phyloP scores from a whole-genome alignment of 2,888 invertebrate species.

The Rhingia campestris region DNA sequence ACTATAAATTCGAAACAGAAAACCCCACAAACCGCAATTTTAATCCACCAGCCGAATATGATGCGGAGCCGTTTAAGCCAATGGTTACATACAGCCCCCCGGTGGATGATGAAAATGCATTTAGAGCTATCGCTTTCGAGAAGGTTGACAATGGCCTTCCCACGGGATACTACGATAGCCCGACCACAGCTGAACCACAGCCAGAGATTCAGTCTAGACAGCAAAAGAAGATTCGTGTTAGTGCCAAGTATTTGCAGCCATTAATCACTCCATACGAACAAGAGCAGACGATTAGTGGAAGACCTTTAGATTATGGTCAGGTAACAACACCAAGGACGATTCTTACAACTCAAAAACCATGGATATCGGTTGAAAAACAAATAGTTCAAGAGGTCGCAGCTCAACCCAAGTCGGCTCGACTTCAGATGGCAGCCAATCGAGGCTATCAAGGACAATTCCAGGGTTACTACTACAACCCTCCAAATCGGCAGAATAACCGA shows the following conservation, averaged over 20 bases:
- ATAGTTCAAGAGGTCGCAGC: conserved; percentile 75
- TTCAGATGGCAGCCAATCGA: conserved; percentile 75
- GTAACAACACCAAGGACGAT: conserved; percentile 87
- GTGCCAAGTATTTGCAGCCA: conserved; percentile 76
- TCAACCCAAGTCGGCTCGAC: conserved; percentile 64
- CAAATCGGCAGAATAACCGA: conserved; percentile 77
- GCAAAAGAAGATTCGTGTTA: conserved; percentile 80
- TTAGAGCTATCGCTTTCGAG: conserved; percentile 82
- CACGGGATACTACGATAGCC: conserved; percentile 42
- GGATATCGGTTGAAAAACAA: conserved; percentile 78
- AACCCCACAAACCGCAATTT: conserved; percentile 75
- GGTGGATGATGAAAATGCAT: conserved; percentile 80
- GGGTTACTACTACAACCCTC: conserved; percentile 78
- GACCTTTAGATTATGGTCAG: conserved; percentile 84
- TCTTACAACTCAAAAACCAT: conserved; percentile 80
- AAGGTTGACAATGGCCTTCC: conserved; percentile 82
- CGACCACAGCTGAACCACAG: conserved; percentile 45
- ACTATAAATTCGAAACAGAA: conserved; percentile 88
- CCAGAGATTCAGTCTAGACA: conserved; percentile 74
- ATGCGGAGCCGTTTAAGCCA: conserved; percentile 86
- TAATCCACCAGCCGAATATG: conserved; percentile 82
- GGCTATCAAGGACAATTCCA: conserved; percentile 79
- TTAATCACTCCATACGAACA: conserved; percentile 78
- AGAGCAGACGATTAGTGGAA: conserved; percentile 76
- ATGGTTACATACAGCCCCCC: conserved; percentile 84